Evolutionary conservation across 2,113 vertebrate species (phyloP).

Genomic region (Nesoenas mayeri): DNA sequence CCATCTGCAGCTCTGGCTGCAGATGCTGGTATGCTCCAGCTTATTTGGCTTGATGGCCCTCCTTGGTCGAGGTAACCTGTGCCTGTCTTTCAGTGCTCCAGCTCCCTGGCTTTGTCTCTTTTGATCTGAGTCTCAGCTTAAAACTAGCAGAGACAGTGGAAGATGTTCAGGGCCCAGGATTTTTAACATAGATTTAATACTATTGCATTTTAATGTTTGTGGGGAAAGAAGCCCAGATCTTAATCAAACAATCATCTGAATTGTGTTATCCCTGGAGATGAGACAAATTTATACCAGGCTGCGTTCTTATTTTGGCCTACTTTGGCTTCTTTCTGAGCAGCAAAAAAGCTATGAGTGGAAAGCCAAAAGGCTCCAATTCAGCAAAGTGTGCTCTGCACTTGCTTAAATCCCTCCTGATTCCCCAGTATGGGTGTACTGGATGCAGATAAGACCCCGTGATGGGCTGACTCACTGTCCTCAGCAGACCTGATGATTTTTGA

Average conservation of each 20-base stretch:
- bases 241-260: neutral
- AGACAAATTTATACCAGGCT: neutral
- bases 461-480: neutral
- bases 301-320: neutral
- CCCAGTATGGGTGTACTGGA: neutral
- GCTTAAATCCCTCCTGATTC: neutral
- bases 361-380: neutral
- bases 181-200: neutral
- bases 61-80: accelerated
- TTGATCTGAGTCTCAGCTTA: neutral
- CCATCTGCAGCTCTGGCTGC: neutral
- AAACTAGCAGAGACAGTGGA: neutral
- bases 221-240: neutral
- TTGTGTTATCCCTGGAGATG: neutral
- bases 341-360: neutral
- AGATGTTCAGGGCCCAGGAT: neutral
- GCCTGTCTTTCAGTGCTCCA: neutral
- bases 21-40: accelerated
- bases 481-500: neutral
- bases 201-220: neutral
- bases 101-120: neutral
- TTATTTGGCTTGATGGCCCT: neutral
- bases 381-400: neutral
- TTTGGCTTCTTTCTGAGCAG: neutral
- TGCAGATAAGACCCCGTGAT: neutral